These are phyloP conservation scores for Cyclargus thomasi DNA, from an alignment of 1,140 invertebrate species.

Conservation along the genomic window DNA sequence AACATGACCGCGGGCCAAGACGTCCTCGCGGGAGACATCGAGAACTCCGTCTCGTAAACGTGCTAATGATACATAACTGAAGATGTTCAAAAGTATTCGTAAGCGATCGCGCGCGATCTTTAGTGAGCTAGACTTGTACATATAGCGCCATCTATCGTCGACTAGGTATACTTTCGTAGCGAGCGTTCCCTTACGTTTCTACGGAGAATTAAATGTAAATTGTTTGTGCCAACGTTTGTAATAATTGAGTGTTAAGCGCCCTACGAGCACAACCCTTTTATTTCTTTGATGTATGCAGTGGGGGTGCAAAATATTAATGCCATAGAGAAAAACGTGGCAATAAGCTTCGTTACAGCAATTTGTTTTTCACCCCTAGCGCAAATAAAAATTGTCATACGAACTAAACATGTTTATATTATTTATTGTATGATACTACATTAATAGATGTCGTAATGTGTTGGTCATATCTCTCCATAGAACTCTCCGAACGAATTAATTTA, in stretches of 20 bases:
- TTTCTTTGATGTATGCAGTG: conserved; percentile 69
- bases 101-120: conserved; percentile 48
- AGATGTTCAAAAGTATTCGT: conserved; percentile 69
- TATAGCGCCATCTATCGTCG: conserved; percentile 62
- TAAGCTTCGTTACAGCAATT: conserved; percentile 65
- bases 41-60: conserved; percentile 68
- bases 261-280: conserved; percentile 65
- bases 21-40: conserved; percentile 56
- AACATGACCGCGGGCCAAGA: conserved; percentile 67
- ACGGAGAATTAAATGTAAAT: conserved; percentile 62
- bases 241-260: conserved; percentile 67
- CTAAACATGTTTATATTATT: conserved; percentile 61
- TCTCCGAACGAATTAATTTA: conserved; percentile 64
- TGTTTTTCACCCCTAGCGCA: conserved; percentile 50
- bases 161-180: conserved; percentile 44
- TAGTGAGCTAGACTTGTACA: conserved; percentile 44
- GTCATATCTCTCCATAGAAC: conserved; percentile 43
- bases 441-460: conserved; percentile 61
- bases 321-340: conserved; percentile 56
- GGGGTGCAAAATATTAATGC: conserved; percentile 69
- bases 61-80: conserved; percentile 58
- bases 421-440: conserved; percentile 61
- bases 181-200: conserved; percentile 31
- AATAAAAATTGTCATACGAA: conserved; percentile 51
- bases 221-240: conserved; percentile 71